Evolutionary conservation across 2,888 invertebrate species (phyloP).

Genomic region (Coelopa pilipes): DNA sequence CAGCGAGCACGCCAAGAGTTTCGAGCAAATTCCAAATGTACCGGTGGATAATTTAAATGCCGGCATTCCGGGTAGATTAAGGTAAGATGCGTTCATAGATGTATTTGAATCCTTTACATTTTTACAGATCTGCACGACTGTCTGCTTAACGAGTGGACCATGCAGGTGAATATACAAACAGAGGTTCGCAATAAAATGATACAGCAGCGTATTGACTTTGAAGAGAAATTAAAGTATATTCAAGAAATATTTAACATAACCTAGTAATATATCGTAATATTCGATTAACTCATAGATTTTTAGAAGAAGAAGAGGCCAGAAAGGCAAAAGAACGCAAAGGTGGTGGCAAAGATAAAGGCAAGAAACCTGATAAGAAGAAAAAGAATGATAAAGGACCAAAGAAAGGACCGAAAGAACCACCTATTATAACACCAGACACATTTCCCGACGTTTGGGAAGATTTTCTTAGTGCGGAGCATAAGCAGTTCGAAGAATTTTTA

Average conservation of each 20-base stretch:
- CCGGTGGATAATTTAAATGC: conserved; percentile 41
- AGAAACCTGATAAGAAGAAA: too few species aligned
- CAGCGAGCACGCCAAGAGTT: conserved; percentile 54
- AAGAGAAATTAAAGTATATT: conserved; percentile 48
- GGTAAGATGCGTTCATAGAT: background rate
- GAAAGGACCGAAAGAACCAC: conserved; percentile 50
- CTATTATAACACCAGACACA: conserved; percentile 40
- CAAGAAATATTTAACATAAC: background rate
- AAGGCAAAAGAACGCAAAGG: background rate
- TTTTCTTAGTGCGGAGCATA: conserved; percentile 52
- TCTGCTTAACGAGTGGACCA: conserved; percentile 53
- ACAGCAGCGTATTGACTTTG: conserved; percentile 49
- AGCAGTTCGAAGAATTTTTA: conserved; percentile 48
- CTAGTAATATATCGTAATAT: background rate
- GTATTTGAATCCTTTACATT: background rate
- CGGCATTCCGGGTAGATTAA: conserved; percentile 42
- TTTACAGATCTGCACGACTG: conserved; percentile 48
- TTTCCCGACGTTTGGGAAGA: conserved; percentile 51
- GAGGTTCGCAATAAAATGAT: conserved; percentile 48
- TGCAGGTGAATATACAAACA: conserved; percentile 51
- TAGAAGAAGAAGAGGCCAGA: conserved; percentile 40
- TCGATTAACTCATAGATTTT: conserved; percentile 33
- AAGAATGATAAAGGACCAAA: background rate
- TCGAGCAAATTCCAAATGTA: conserved; percentile 38
- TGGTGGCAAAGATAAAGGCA: conserved; percentile 22